Evolutionary conservation across 2,797 vertebrate species (phyloP).

Genomic region (Hypotaenidia philippensis): DNA sequence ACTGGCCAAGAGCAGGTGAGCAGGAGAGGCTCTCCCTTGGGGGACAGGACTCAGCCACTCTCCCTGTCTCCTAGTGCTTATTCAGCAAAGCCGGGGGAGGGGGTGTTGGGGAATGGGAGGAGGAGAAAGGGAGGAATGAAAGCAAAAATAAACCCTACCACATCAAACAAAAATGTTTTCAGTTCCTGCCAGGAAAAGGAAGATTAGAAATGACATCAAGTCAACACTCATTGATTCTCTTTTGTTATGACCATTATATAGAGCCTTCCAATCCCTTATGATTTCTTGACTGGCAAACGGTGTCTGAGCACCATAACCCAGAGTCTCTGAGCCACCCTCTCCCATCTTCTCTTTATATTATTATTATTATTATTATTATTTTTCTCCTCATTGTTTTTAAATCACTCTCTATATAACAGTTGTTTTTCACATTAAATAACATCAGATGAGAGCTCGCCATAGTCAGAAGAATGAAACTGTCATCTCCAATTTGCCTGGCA

Average conservation of each 20-base stretch:
- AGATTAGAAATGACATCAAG: conserved; percentile 61
- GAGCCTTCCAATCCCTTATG: neutral
- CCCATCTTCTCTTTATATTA: neutral
- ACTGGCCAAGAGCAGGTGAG: neutral
- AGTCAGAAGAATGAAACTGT: conserved; percentile 75
- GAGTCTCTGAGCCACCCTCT: neutral
- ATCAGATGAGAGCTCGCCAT: conserved; percentile 45
- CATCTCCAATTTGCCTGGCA: conserved; percentile 73
- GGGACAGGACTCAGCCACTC: neutral
- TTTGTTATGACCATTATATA: conserved; percentile 30
- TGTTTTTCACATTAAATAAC: conserved; percentile 68
- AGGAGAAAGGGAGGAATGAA: neutral
- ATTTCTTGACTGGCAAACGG: neutral
- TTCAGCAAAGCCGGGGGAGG: neutral
- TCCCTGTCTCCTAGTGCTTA: neutral
- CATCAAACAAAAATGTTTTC: conserved; percentile 41
- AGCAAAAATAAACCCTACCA: neutral
- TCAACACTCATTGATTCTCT: conserved; percentile 43
- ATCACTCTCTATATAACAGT: conserved; percentile 43
- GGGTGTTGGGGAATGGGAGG: neutral
- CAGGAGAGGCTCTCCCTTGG: fast-evolving
- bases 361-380: conserved; percentile 6
- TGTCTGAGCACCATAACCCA: neutral
- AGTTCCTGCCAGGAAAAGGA: neutral
- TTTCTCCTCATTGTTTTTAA: conserved; percentile 47